Conservation (phyloP, 1,140 invertebrate species). For the Sitophilus oryzae region DNA sequence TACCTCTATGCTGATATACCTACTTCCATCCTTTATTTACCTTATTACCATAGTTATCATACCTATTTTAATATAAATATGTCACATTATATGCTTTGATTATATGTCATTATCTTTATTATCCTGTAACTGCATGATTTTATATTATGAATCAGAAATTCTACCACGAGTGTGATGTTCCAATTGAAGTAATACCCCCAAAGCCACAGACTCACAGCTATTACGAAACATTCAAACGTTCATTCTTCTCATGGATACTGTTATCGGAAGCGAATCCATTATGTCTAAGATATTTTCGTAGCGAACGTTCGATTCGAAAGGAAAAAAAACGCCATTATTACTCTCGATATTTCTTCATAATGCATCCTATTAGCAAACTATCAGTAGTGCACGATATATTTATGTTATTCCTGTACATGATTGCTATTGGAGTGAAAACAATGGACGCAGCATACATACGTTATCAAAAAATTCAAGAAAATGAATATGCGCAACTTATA, state of each 20-base stretch:
- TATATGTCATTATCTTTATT: no score
- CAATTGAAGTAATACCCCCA: no score
- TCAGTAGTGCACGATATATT: neutral
- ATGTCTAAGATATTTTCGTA: neutral
- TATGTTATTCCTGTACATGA: neutral
- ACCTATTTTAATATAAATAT: no score
- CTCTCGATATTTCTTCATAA: neutral
- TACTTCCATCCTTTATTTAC: no score
- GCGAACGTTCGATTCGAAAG: neutral
- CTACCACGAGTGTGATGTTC: no score
- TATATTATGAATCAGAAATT: no score
- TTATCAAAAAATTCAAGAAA: neutral
- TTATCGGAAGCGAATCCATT: neutral
- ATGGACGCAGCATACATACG: neutral
- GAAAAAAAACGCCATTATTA: neutral
- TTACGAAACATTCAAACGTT: no score
- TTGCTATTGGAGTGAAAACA: neutral
- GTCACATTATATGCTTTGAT: no score
- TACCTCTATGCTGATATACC: no score
- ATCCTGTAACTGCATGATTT: no score
- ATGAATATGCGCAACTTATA: neutral
- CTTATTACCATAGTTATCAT: no score
- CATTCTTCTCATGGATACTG: neutral
- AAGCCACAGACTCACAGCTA: no score
- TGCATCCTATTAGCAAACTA: neutral